A percentile compares a stretch with the other conserved stretches of the same genome.
These are phyloP conservation scores for Solea senegalensis DNA, from an alignment of 2,113 vertebrate species.

Conservation along the genomic window DNA sequence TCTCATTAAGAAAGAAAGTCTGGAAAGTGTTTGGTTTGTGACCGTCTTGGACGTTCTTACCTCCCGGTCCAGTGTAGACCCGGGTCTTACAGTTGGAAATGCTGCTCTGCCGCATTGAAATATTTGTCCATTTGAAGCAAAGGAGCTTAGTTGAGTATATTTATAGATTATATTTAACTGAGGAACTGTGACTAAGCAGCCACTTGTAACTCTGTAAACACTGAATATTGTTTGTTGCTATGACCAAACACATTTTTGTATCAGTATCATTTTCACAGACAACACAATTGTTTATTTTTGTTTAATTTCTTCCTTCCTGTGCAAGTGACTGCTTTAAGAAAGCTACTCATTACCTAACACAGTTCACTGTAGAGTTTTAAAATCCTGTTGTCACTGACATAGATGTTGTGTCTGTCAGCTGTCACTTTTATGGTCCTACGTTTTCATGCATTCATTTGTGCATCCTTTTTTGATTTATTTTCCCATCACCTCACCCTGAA, in stretches of 20 bases:
- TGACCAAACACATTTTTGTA: neutral
- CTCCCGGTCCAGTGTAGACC: conserved; percentile 41
- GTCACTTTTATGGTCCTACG: neutral
- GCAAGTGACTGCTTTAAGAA: neutral
- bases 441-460: conserved; percentile 35
- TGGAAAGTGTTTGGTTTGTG: conserved; percentile 68
- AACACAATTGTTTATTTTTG: neutral
- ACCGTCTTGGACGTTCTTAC: conserved; percentile 76
- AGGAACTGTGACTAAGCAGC: conserved; percentile 21
- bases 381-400: no score
- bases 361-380: no score
- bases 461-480: conserved; percentile 44
- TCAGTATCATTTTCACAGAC: neutral
- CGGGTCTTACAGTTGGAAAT: conserved; percentile 54
- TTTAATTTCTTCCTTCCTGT: conserved; percentile 19
- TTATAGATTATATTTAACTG: conserved; percentile 65
- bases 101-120: conserved; percentile 51
- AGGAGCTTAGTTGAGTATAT: conserved; percentile 32
- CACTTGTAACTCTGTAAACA: conserved; percentile 31
- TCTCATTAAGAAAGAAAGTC: conserved; percentile 43
- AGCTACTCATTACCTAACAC: no score
- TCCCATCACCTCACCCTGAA: no score
- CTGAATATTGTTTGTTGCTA: neutral
- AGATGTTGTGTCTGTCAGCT: neutral
- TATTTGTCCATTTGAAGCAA: conserved; percentile 52